phyloP scores from a whole-genome alignment of 2,113 vertebrate species.

The Dermatemys mawii region DNA sequence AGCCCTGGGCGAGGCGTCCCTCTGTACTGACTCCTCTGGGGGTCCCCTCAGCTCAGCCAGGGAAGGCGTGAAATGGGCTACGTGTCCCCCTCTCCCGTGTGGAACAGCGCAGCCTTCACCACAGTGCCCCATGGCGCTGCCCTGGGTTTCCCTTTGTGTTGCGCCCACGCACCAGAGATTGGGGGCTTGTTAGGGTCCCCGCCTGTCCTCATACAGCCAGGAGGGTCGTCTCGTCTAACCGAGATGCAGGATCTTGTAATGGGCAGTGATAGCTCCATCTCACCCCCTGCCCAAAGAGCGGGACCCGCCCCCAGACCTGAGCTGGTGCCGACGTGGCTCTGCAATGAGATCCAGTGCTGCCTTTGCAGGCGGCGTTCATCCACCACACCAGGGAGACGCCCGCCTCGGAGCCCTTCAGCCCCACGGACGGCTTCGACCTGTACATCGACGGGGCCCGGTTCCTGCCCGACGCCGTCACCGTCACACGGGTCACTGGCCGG shows the following conservation, averaged over 20 bases:
- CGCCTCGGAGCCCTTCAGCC: not conserved
- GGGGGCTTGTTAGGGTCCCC: too few relatives aligned
- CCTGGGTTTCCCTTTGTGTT: too few relatives aligned
- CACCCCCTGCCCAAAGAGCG: not conserved
- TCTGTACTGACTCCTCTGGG: not conserved
- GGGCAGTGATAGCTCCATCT: too few relatives aligned
- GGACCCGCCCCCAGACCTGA: too few relatives aligned
- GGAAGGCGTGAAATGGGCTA: not conserved
- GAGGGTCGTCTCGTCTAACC: too few relatives aligned
- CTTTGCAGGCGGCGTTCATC: slow-evolving; percentile 27
- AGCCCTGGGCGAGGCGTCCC: not conserved
- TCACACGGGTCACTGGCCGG: slow-evolving; percentile 45
- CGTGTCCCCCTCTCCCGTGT: too few relatives aligned
- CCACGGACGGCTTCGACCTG: slow-evolving; percentile 34
- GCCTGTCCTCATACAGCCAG: too few relatives aligned
- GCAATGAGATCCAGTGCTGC: not conserved
- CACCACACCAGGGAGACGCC: not conserved
- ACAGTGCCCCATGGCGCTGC: too few relatives aligned
- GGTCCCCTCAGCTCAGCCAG: not conserved
- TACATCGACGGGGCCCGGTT: slow-evolving; percentile 55
- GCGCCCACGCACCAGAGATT: too few relatives aligned
- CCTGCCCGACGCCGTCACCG: slow-evolving; percentile 55
- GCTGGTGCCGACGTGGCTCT: not conserved
- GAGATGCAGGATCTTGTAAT: too few relatives aligned
- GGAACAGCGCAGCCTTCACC: too few relatives aligned